A percentile compares a stretch with the other conserved stretches of the same genome.
These are phyloP conservation scores for Cherax quadricarinatus DNA, from an alignment of 1,140 invertebrate genomes.

Conservation along the genomic window DNA sequence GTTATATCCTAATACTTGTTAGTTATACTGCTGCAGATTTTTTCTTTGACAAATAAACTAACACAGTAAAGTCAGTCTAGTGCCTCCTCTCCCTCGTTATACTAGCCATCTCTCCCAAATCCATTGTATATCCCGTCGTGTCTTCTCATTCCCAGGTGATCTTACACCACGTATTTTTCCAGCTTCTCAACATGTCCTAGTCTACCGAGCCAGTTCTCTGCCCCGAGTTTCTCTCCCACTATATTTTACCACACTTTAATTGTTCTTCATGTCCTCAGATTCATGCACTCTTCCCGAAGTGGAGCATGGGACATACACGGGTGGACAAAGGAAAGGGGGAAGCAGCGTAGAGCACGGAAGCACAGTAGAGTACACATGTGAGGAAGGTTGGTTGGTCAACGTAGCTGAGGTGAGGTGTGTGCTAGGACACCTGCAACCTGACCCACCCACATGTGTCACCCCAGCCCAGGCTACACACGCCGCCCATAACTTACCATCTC, in stretches of 20 bases:
- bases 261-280: constrained; percentile 3
- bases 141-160: too few relatives aligned
- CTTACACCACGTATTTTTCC: too few relatives aligned
- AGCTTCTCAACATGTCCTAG: too few relatives aligned
- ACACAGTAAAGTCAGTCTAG: too few relatives aligned
- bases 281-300: constrained; percentile 43
- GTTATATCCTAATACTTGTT: too few relatives aligned
- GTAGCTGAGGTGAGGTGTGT: constrained; percentile 34
- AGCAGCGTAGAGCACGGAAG: constrained; percentile 17
- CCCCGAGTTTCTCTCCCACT: too few relatives aligned
- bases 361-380: constrained; percentile 28
- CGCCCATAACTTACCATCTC: neutral
- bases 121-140: too few relatives aligned
- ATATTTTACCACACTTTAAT: too few relatives aligned
- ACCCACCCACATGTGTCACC: constrained; percentile 44
- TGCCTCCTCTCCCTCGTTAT: too few relatives aligned
- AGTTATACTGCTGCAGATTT: too few relatives aligned
- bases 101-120: too few relatives aligned
- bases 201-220: neutral
- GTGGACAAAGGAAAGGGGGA: neutral
- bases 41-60: too few relatives aligned
- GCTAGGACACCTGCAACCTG: constrained; percentile 35
- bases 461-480: constrained; percentile 51
- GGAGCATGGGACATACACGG: constrained; percentile 30
- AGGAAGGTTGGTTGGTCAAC: constrained; percentile 53